Evolutionary conservation across 2,113 vertebrate species (phyloP).

Genomic region (Leptobrachium ailaonicum): DNA sequence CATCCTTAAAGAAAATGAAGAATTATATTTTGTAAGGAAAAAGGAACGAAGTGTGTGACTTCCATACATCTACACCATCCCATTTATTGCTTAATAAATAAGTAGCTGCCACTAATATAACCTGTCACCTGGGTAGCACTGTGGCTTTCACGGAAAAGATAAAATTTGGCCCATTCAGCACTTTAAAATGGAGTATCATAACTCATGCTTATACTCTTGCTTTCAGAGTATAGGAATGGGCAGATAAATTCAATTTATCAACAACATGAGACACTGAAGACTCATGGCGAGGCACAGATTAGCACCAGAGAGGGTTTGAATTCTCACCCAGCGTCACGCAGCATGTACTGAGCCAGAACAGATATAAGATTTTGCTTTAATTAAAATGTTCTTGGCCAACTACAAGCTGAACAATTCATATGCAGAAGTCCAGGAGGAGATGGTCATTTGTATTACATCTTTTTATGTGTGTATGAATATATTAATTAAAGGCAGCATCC

Average conservation of each 20-base stretch:
- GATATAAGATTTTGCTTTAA: slow-evolving; percentile 30
- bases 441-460: slow-evolving; percentile 20
- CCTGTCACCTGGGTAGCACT: no score
- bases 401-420: slow-evolving; percentile 23
- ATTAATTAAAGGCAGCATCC: not conserved
- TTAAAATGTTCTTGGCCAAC: slow-evolving; percentile 19
- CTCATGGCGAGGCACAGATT: slow-evolving; percentile 26
- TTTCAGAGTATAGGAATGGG: not conserved
- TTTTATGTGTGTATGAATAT: slow-evolving; percentile 12
- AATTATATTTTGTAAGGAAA: no score
- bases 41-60: no score
- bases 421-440: slow-evolving; percentile 9
- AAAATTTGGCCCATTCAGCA: not conserved
- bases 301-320: not conserved
- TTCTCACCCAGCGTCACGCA: not conserved
- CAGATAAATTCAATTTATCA: slow-evolving; percentile 33
- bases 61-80: no score
- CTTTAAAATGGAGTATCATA: slow-evolving; percentile 3
- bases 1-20: no score
- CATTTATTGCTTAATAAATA: no score
- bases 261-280: slow-evolving; percentile 5
- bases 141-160: no score
- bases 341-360: not conserved
- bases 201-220: slow-evolving; percentile 9
- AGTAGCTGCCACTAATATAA: no score